Percentiles rank a stretch among this genome's conserved stretches.
Conservation (phyloP, 2,113 vertebrate genomes). For the Eudorcas thomsonii region DNA sequence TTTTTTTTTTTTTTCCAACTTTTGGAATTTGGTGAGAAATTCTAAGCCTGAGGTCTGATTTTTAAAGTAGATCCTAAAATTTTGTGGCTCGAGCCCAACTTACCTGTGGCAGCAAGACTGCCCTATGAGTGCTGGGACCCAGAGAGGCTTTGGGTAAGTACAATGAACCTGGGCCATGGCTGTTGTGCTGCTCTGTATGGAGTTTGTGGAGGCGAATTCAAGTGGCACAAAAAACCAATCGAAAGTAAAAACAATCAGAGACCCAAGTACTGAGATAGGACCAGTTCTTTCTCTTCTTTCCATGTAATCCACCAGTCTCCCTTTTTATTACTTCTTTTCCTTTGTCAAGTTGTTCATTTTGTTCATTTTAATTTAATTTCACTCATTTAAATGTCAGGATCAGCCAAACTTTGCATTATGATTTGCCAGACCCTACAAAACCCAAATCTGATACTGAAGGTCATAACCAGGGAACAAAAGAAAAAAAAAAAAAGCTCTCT, state of each 20-base stretch:
- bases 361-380: background rate
- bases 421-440: background rate
- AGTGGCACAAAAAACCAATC: background rate
- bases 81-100: background rate
- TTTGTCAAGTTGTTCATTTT: background rate
- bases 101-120: background rate
- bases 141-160: background rate
- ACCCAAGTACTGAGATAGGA: background rate
- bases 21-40: background rate
- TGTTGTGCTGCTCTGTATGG: background rate
- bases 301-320: no score
- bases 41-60: background rate
- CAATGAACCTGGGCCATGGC: fast-evolving
- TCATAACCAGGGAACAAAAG: background rate
- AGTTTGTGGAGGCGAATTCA: background rate
- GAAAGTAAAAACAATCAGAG: background rate
- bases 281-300: background rate
- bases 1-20: background rate
- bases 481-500: background rate
- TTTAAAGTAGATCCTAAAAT: background rate
- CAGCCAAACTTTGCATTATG: background rate
- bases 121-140: background rate
- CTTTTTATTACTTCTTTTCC: background rate
- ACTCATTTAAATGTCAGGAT: background rate
- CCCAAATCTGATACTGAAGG: background rate